A percentile compares a stretch with the other conserved stretches of the same genome.
Evolutionary conservation across 2,113 vertebrate genomes (phyloP).

Genomic region (Megaleporinus macrocephalus): DNA sequence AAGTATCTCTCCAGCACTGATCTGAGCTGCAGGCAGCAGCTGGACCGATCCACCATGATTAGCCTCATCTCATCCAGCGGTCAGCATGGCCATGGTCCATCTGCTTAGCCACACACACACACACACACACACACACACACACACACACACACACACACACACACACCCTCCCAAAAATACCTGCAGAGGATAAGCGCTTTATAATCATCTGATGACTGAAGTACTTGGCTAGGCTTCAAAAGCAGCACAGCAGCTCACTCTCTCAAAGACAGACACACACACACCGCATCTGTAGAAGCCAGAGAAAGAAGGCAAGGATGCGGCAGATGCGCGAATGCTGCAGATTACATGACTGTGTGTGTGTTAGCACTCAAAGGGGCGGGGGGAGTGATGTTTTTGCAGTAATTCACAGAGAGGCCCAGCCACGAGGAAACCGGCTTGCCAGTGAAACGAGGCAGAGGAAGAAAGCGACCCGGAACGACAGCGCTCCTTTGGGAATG

Average conservation of each 20-base stretch:
- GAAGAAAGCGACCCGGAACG: conserved; percentile 26
- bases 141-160: not conserved
- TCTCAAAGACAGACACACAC: not conserved
- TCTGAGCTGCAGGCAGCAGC: conserved; percentile 23
- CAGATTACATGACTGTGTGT: not conserved
- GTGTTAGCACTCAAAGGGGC: not conserved
- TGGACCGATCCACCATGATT: conserved; percentile 25
- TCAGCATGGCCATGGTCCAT: conserved; percentile 18
- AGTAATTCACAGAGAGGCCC: not conserved
- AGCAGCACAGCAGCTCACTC: conserved; percentile 6
- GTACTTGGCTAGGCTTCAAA: conserved; percentile 2
- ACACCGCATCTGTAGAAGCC: not conserved
- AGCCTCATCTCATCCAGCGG: conserved; percentile 35
- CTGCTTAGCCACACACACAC: conserved; percentile 19
- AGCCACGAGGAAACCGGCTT: conserved; percentile 18
- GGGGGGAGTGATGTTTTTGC: not conserved
- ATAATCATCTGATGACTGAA: conserved; percentile 14
- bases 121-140: not conserved
- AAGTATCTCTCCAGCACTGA: not conserved
- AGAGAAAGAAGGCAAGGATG: too few species aligned
- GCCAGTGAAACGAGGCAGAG: conserved; percentile 15
- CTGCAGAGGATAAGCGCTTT: conserved; percentile 19
- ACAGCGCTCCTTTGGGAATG: conserved; percentile 41
- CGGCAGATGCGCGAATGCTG: not conserved
- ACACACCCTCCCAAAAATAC: conserved; percentile 13